Evolutionary conservation across 2,797 vertebrate genomes (phyloP).

Genomic region (Sebastes aleutianus): DNA sequence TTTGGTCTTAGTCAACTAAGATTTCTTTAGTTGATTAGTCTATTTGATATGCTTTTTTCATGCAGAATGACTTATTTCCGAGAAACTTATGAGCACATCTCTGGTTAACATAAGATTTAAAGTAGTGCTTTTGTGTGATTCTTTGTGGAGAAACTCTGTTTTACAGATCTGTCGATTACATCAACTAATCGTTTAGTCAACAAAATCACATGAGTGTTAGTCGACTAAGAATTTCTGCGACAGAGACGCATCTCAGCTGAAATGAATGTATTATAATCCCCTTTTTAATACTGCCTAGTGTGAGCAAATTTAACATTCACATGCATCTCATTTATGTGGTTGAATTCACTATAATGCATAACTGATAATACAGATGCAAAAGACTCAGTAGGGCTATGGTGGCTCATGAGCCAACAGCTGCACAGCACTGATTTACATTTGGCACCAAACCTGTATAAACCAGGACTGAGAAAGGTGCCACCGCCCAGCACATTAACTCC

Average conservation of each 20-base stretch:
- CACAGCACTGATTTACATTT: slow-evolving; percentile 2
- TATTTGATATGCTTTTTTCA: not conserved
- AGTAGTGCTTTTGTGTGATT: not conserved
- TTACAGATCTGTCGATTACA: too few relatives aligned
- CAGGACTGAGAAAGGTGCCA: not conserved
- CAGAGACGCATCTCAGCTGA: not conserved
- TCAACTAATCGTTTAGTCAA: too few relatives aligned
- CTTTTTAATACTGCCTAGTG: not conserved
- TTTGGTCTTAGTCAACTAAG: not conserved
- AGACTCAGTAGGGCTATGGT: not conserved
- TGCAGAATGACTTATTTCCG: not conserved
- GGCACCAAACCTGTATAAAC: slow-evolving; percentile 8
- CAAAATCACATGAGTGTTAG: not conserved
- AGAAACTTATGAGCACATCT: not conserved
- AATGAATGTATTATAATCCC: not conserved
- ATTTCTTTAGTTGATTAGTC: not conserved
- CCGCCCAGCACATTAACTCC: not conserved
- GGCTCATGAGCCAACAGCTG: slow-evolving; percentile 14
- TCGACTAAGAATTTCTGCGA: not conserved
- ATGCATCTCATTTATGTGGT: not conserved
- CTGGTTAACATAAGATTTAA: not conserved
- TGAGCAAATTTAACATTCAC: not conserved
- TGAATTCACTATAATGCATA: not conserved
- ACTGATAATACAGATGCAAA: not conserved
- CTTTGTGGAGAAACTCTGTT: too few relatives aligned